phyloP scores from a whole-genome alignment of 2,113 vertebrate species.

The Daboia siamensis region DNA sequence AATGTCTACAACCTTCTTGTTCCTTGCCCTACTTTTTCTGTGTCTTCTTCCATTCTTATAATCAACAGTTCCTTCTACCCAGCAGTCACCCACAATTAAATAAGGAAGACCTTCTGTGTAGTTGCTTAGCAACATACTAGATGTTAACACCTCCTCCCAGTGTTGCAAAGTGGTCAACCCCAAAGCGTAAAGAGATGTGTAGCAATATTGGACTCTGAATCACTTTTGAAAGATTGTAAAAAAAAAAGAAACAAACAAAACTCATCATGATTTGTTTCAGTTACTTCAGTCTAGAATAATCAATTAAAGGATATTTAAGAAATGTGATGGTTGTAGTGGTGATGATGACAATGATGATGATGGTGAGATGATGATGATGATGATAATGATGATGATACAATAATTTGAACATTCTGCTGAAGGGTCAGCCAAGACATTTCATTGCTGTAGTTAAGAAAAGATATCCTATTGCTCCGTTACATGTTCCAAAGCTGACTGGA shows the following conservation, averaged over 20 bases:
- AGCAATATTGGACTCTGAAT: neutral
- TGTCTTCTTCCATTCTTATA: neutral
- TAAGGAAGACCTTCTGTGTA: neutral
- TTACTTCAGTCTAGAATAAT: neutral
- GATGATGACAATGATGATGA: neutral
- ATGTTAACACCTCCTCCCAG: neutral
- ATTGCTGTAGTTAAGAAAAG: neutral
- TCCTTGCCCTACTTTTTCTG: neutral
- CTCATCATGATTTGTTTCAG: neutral
- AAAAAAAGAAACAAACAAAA: neutral
- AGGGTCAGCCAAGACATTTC: neutral
- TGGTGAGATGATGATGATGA: neutral
- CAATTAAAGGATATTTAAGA: neutral
- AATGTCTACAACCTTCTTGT: neutral
- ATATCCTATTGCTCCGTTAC: neutral
- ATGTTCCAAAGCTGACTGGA: neutral
- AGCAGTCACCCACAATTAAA: neutral
- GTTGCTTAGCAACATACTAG: neutral
- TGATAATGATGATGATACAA: neutral
- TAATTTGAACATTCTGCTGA: neutral
- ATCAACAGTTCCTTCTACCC: neutral
- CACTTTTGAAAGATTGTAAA: neutral
- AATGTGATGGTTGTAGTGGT: neutral
- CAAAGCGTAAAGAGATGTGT: neutral
- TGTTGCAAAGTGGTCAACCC: neutral